Conservation (phyloP, 2,888 invertebrate species). For the Anarsia innoxiella region DNA sequence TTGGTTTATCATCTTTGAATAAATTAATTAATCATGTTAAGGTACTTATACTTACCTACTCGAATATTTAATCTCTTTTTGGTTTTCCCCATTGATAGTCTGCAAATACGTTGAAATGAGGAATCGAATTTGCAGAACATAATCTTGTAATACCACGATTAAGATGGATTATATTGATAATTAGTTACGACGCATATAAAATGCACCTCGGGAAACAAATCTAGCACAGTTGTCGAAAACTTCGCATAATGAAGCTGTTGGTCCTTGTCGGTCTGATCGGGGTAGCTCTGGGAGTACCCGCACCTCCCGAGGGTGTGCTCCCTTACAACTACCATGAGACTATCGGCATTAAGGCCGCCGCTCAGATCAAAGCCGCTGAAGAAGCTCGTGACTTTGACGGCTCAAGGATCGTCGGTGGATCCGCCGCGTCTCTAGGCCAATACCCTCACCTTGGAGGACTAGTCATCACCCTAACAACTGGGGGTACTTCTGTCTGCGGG, state of each 20-base stretch:
- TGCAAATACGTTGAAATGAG: too few species aligned
- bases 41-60: too few species aligned
- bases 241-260: conserved; percentile 9
- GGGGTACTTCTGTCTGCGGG: conserved; percentile 27
- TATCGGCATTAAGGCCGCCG: conserved; percentile 23
- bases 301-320: conserved; percentile 4
- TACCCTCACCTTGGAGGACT: conserved; percentile 24
- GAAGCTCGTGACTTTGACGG: conserved; percentile 23
- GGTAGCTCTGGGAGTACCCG: neutral
- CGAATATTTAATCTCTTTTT: too few species aligned
- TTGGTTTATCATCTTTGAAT: too few species aligned
- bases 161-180: too few species aligned
- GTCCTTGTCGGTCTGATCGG: conserved; percentile 3
- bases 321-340: conserved; percentile 23
- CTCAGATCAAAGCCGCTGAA: conserved; percentile 23
- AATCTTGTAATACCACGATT: too few species aligned
- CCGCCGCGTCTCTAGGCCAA: conserved; percentile 16
- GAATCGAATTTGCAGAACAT: too few species aligned
- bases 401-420: conserved; percentile 25
- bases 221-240: neutral
- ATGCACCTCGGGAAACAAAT: too few species aligned
- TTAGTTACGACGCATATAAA: too few species aligned
- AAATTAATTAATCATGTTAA: too few species aligned
- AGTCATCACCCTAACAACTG: conserved; percentile 22
- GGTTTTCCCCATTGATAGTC: too few species aligned